Evolutionary conservation across 2,888 invertebrate species (phyloP).

Genomic region (Synanthedon vespiformis): DNA sequence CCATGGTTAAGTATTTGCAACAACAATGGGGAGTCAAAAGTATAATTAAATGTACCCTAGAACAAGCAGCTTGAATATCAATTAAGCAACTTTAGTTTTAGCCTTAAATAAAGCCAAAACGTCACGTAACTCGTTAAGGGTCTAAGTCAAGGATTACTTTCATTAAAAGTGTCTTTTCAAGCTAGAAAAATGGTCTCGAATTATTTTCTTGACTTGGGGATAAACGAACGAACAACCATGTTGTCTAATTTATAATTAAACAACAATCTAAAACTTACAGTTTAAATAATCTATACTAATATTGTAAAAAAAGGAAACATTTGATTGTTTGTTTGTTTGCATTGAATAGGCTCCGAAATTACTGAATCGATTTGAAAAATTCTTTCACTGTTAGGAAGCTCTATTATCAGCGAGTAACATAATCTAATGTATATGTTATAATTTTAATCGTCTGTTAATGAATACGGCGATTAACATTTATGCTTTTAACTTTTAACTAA

Average conservation of each 20-base stretch:
- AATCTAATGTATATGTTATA: too few relatives aligned
- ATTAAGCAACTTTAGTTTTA: constrained; percentile 12
- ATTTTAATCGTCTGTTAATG: too few relatives aligned
- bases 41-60: constrained; percentile 22
- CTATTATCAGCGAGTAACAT: too few relatives aligned
- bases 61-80: constrained; percentile 20
- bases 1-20: not conserved
- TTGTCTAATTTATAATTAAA: not conserved
- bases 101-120: constrained; percentile 1
- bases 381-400: too few relatives aligned
- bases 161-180: not conserved
- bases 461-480: too few relatives aligned
- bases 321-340: too few relatives aligned
- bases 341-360: too few relatives aligned
- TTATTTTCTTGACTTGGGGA: not conserved
- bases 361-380: too few relatives aligned
- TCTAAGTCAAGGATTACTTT: not conserved
- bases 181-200: not conserved
- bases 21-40: constrained; percentile 14
- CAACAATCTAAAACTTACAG: too few relatives aligned
- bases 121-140: constrained; percentile 9
- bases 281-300: too few relatives aligned
- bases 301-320: too few relatives aligned
- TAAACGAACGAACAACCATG: not conserved
- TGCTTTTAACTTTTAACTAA: too few relatives aligned